Evolutionary conservation across 2,113 vertebrate genomes (phyloP).

Genomic region (Rutilus rutilus): DNA sequence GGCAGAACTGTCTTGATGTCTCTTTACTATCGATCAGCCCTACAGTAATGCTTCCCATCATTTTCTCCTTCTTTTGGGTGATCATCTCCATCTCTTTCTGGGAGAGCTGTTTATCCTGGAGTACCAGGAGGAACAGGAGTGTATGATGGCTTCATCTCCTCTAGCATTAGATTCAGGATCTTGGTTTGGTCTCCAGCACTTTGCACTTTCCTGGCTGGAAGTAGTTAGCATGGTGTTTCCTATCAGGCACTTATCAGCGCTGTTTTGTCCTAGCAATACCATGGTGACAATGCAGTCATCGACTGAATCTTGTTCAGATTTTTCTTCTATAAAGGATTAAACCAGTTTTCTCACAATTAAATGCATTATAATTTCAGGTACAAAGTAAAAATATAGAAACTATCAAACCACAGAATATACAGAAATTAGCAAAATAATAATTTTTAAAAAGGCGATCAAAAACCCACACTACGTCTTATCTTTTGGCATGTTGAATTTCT

Average conservation of each 20-base stretch:
- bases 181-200: no score
- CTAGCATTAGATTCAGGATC: no score
- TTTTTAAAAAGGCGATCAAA: not conserved
- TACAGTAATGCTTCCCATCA: no score
- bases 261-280: no score
- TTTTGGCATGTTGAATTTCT: constrained; percentile 22
- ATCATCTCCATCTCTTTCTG: no score
- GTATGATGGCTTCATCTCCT: no score
- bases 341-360: not conserved
- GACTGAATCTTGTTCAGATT: not conserved
- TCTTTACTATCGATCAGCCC: no score
- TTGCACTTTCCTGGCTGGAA: not conserved
- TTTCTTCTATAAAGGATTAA: not conserved
- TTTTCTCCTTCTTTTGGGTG: no score
- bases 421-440: not conserved
- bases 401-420: not conserved
- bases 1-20: no score
- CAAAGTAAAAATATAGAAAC: not conserved
- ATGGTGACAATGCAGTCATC: no score
- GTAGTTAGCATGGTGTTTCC: not conserved
- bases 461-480: not conserved
- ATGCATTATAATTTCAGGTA: not conserved
- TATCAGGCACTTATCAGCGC: not conserved
- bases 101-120: no score
- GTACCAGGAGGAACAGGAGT: no score